Percentiles rank a stretch among this genome's conserved stretches.
phyloP scores from a whole-genome alignment of 2,797 vertebrate species.

The Odontamblyopus lacepedii region DNA sequence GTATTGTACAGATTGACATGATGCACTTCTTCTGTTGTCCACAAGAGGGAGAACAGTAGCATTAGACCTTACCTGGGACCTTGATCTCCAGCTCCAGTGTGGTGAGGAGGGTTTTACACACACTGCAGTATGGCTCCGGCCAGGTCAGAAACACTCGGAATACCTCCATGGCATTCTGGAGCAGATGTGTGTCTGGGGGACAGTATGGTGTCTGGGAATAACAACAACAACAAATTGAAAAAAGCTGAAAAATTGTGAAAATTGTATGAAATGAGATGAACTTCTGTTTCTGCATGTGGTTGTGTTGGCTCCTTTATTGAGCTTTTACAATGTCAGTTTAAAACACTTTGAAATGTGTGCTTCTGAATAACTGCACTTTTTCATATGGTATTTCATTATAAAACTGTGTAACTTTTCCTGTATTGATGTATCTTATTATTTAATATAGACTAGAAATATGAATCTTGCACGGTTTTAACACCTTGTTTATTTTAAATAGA shows the following conservation, averaged over 20 bases:
- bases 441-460: no score
- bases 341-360: no score
- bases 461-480: no score
- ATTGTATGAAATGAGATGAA: background rate
- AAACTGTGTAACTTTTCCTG: no score
- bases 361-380: no score
- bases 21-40: constrained; percentile 29
- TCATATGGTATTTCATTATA: no score
- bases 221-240: constrained; percentile 8
- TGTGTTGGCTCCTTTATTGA: background rate
- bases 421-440: no score
- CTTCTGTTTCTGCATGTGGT: background rate
- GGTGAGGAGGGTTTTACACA: constrained; percentile 86
- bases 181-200: constrained; percentile 80
- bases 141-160: constrained; percentile 91
- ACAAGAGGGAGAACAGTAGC: constrained; percentile 42
- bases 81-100: constrained; percentile 88
- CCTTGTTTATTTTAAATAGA: no score
- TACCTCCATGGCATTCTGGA: constrained; percentile 80
- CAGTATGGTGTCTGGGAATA: constrained; percentile 85
- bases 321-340: no score
- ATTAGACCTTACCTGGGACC: constrained; percentile 84
- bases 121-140: constrained; percentile 90
- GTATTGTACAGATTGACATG: background rate
- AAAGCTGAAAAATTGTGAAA: background rate